These are phyloP conservation scores for Calliphora vomitoria DNA, from an alignment of 2,888 invertebrate species.

Conservation along the genomic window DNA sequence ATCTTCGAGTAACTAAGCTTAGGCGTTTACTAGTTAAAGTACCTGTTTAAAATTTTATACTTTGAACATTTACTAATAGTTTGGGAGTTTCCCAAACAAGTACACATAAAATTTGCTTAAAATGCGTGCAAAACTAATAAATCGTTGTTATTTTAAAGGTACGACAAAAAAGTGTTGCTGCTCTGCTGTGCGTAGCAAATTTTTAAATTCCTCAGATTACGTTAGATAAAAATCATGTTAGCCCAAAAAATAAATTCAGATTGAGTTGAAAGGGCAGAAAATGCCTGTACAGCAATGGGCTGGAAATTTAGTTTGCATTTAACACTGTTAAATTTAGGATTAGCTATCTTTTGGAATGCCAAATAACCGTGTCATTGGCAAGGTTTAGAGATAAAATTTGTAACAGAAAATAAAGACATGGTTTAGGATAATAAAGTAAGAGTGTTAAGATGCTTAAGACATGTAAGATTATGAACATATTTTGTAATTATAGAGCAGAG, in stretches of 20 bases:
- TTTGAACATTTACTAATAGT: neutral
- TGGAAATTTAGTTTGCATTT: conserved; percentile 52
- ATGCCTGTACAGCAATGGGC: conserved; percentile 8
- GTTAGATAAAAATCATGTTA: conserved; percentile 48
- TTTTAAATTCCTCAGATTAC: conserved; percentile 45
- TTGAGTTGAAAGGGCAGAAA: neutral
- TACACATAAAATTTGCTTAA: neutral
- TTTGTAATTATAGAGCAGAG: conserved; percentile 13
- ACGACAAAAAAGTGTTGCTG: conserved; percentile 10
- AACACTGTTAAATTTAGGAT: conserved; percentile 46
- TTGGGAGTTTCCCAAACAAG: conserved; percentile 56
- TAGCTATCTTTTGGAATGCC: neutral
- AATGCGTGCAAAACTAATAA: conserved; percentile 4
- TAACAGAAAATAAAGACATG: neutral
- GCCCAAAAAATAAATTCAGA: neutral
- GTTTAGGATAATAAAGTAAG: conserved; percentile 11
- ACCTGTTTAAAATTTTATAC: conserved; percentile 47
- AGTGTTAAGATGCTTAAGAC: conserved; percentile 16
- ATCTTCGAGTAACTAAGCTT: conserved; percentile 18
- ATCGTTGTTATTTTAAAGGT: neutral
- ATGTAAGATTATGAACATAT: conserved; percentile 17
- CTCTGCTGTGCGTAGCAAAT: conserved; percentile 51
- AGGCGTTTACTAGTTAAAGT: conserved; percentile 36
- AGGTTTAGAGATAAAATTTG: neutral
- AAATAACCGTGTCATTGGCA: conserved; percentile 49